Base-by-base conservation (phyloP, 2,797 vertebrate species). In the Sebastes taczanowskii region DNA sequence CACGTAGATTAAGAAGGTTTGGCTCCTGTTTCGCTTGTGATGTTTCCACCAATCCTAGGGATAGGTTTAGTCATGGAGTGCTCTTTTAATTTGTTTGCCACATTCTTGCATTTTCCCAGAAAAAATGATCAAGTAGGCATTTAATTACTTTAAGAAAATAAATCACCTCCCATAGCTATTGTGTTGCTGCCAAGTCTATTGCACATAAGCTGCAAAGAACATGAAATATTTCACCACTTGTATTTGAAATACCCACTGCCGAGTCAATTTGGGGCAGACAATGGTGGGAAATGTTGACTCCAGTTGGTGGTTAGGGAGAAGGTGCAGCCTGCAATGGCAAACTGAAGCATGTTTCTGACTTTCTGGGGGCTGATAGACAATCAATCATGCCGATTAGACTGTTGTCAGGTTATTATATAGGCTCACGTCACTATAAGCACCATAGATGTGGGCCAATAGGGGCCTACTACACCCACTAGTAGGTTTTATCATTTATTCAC, bases 61-160 rank as follows among this genome's bases (percentile, higher is more conserved):
- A 94, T 68, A 91, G 91, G 94, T 95, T 95, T 95, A 95, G 95
- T 95, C 93, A 95, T 95, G 94, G 94, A 95, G 93, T 90, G 91
- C 91, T 94, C 89, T 91, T 95, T 94, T 95, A 95, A 95, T 95
- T 95, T 94, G 93, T 94, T 94, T 95, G 90, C 93, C 93, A 95
- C 92, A 91, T 95, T 95, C 91, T 94, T 81, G 89, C 83, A 91
- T 92, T 91, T 94, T 90, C 87, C 82, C 70, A 65, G 80, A 82
- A 92, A 92, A 93, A 95, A 90, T 86, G 89, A 94, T 95, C 93
- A 95, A 95, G 94, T 94, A 94, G 89, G 92, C 94, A 94, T 96
- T 96, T 95, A 96, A 95, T 96, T 96, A 94, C 94, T 95, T 92
- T 78, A 94, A 94, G 93, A 91, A 95, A 95, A 93, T 91, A 93